phyloP scores from a whole-genome alignment of 2,888 invertebrate genomes.

The Phyto melanocephala region DNA sequence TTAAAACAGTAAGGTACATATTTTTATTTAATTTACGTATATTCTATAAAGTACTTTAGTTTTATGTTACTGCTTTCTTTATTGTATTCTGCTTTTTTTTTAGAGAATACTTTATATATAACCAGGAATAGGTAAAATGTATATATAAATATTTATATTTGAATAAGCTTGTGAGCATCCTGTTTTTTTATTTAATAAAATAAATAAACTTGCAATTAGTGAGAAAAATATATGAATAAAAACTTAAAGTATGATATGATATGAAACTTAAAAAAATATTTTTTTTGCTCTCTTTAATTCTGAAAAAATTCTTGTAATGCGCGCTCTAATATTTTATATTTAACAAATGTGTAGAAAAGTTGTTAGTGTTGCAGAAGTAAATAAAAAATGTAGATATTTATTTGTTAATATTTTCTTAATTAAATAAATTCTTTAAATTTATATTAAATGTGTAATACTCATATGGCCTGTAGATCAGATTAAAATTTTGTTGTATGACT shows the following conservation, averaged over 20 bases:
- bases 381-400: no score
- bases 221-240: neutral
- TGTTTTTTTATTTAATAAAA: neutral
- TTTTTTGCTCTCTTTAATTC: no score
- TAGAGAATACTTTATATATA: conserved; percentile 8
- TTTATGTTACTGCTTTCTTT: conserved; percentile 8
- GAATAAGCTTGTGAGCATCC: neutral
- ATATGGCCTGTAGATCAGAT: no score
- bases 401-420: no score
- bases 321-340: no score
- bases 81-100: neutral
- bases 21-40: conserved; percentile 40
- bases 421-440: no score
- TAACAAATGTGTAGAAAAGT: no score
- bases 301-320: no score
- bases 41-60: conserved; percentile 43
- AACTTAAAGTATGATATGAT: neutral
- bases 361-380: no score
- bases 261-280: neutral
- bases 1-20: neutral
- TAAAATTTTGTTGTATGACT: no score
- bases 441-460: no score
- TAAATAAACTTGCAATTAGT: conserved; percentile 45
- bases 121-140: neutral
- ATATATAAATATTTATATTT: conserved; percentile 34